Evolutionary conservation across 2,113 vertebrate genomes (phyloP).

Genomic region (Eclectus roratus): DNA sequence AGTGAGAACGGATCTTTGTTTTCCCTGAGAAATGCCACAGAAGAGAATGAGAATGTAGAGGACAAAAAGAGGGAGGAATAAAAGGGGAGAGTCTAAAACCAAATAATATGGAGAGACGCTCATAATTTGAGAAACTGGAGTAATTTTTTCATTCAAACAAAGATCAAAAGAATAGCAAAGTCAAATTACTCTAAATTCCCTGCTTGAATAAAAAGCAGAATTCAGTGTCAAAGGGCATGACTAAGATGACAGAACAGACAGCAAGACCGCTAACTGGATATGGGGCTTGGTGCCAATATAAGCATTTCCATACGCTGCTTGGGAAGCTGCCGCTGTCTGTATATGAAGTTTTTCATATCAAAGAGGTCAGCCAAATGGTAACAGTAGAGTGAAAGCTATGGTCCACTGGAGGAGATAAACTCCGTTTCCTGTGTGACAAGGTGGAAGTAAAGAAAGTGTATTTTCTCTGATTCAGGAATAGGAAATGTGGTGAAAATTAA

Average conservation of each 20-base stretch:
- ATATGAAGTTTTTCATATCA: not conserved
- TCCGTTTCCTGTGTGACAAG: not conserved
- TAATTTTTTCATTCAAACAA: not conserved
- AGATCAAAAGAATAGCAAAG: not conserved
- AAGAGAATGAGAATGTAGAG: not conserved
- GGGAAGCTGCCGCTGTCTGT: not conserved
- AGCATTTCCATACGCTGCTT: not conserved
- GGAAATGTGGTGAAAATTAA: not conserved
- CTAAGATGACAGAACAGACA: not conserved
- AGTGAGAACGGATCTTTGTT: not conserved
- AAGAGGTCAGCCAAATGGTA: not conserved
- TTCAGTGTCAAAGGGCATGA: not conserved
- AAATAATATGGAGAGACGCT: not conserved
- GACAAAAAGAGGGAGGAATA: not conserved
- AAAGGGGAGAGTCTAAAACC: not conserved
- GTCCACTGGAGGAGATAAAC: not conserved
- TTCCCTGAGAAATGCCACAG: not conserved
- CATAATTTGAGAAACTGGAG: not conserved
- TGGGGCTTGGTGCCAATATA: not conserved
- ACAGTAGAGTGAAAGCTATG: not conserved
- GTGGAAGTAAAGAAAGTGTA: not conserved
- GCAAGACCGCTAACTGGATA: not conserved
- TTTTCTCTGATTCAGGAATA: not conserved
- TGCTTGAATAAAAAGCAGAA: not conserved
- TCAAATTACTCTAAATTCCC: not conserved